These are phyloP conservation scores for Ivindomyrus marchei DNA, from an alignment of 2,113 vertebrate genomes.

Conservation along the genomic window DNA sequence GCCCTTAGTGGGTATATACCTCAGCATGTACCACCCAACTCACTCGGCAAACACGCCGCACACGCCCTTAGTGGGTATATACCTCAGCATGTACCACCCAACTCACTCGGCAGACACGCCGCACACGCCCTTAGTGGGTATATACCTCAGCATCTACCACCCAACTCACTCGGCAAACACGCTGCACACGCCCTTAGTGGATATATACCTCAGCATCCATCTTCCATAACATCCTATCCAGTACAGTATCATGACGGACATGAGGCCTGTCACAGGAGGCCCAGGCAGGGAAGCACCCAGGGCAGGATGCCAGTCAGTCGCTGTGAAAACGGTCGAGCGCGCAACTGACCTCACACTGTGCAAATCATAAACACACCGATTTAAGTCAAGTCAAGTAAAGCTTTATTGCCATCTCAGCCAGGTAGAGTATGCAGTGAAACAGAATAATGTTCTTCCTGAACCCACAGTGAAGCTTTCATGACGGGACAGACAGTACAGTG, in stretches of 20 bases:
- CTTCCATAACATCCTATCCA: neutral
- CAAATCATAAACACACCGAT: neutral
- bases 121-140: conserved; percentile 15
- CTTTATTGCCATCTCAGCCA: neutral
- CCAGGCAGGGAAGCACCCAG: neutral
- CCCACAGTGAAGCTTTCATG: neutral
- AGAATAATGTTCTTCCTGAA: neutral
- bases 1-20: too few relatives aligned
- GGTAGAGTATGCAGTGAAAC: neutral
- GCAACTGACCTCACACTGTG: neutral
- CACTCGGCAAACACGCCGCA: too few relatives aligned
- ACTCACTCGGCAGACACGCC: neutral
- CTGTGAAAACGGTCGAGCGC: neutral
- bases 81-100: neutral
- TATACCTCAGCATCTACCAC: neutral
- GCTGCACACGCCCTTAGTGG: neutral
- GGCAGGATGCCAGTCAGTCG: neutral
- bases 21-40: too few relatives aligned
- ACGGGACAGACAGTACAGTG: neutral
- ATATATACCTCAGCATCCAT: conserved; percentile 31
- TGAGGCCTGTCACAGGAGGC: neutral
- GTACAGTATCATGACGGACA: neutral
- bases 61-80: too few relatives aligned
- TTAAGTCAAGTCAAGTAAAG: neutral
- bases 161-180: neutral